These are phyloP conservation scores for Pseudopodoces humilis DNA, from an alignment of 2,113 vertebrate genomes.

Conservation along the genomic window DNA sequence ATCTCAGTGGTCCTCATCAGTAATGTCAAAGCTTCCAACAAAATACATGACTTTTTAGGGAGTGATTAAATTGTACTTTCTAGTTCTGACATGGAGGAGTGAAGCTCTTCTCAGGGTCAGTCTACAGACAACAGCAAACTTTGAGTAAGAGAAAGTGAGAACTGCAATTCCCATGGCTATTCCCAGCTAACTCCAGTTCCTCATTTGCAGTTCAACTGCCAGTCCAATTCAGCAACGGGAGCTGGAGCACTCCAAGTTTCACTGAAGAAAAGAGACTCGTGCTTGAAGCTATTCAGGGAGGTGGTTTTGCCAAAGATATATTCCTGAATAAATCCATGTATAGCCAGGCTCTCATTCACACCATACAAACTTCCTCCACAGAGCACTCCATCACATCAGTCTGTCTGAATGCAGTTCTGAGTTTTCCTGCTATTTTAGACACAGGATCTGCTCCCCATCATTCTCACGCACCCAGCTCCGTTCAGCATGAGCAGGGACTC, in stretches of 20 bases:
- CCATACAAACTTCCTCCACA: not conserved
- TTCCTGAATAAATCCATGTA: not conserved
- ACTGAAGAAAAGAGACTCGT: not conserved
- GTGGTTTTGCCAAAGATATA: not conserved
- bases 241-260: not conserved
- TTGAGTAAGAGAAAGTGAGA: not conserved
- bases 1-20: not conserved
- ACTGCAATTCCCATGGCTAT: not conserved
- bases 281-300: constrained; percentile 7
- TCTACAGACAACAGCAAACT: not conserved
- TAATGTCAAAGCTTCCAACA: not conserved
- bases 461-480: not conserved
- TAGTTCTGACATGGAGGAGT: not conserved
- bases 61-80: not conserved
- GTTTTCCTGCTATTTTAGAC: not conserved
- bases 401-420: not conserved
- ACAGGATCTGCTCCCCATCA: not conserved
- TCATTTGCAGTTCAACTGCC: not conserved
- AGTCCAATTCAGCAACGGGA: not conserved
- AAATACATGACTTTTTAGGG: not conserved
- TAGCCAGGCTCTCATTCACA: constrained; percentile 25
- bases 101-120: not conserved
- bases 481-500: not conserved
- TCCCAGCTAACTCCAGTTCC: constrained; percentile 1
- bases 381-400: not conserved